Evolutionary conservation across 2,797 vertebrate genomes (phyloP).

Genomic region (Oreortyx pictus): DNA sequence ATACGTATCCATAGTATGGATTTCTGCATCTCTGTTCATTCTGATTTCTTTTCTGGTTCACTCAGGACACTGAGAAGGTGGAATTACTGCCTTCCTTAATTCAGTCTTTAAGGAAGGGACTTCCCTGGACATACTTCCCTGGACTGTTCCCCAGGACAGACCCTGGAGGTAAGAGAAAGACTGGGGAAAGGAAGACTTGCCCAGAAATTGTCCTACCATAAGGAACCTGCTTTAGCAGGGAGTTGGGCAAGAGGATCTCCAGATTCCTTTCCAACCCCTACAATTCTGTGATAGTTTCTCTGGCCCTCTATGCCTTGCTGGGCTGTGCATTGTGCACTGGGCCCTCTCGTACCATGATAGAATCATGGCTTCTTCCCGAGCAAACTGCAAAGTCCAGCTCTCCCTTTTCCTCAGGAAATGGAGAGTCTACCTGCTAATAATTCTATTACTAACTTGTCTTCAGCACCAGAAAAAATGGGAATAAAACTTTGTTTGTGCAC

Average conservation of each 20-base stretch:
- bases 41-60: not conserved
- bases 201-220: no score
- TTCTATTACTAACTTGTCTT: not conserved
- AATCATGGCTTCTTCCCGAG: not conserved
- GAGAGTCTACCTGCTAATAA: not conserved
- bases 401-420: not conserved
- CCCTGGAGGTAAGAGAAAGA: no score
- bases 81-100: no score
- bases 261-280: not conserved
- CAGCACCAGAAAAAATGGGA: not conserved
- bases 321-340: not conserved
- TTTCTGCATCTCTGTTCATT: not conserved
- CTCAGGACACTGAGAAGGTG: no score
- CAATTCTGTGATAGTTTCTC: not conserved
- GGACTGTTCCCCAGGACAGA: no score
- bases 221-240: not conserved
- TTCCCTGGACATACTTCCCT: no score
- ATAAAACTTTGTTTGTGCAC: not conserved
- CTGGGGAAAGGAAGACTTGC: no score
- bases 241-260: not conserved
- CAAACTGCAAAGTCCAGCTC: not conserved
- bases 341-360: not conserved
- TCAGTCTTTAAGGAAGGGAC: no score
- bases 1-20: not conserved
- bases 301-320: accelerated